phyloP scores from a whole-genome alignment of 2,797 vertebrate species.

The Staurois parvus region DNA sequence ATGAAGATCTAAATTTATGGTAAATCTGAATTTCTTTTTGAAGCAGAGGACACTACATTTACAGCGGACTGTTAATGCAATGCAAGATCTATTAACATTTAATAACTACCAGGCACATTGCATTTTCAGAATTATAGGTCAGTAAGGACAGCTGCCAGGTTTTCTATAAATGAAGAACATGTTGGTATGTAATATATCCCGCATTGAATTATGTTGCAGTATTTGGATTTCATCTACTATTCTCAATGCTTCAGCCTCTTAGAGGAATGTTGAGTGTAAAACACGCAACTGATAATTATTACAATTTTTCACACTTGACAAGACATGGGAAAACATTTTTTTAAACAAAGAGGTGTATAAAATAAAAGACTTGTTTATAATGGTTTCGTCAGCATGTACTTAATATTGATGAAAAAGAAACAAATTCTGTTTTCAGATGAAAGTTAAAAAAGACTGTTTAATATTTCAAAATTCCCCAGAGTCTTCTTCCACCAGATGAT shows the following conservation, averaged over 20 bases:
- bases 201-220: no score
- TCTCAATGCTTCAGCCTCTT: slow-evolving; percentile 20
- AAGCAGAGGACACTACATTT: no score
- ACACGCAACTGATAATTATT: slow-evolving; percentile 22
- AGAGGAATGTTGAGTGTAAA: background rate
- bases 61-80: no score
- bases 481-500: slow-evolving; percentile 55
- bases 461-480: slow-evolving; percentile 58
- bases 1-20: no score
- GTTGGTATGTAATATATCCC: no score
- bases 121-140: no score
- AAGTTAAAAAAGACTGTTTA: slow-evolving; percentile 53
- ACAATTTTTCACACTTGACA: slow-evolving; percentile 53
- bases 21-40: no score
- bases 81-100: no score
- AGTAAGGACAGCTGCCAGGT: no score
- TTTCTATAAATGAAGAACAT: no score
- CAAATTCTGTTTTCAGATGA: slow-evolving; percentile 51
- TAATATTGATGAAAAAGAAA: slow-evolving; percentile 58
- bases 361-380: slow-evolving; percentile 48
- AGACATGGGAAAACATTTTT: slow-evolving; percentile 65
- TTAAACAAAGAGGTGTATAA: slow-evolving; percentile 64
- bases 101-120: no score
- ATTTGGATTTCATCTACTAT: background rate
- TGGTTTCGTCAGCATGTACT: slow-evolving; percentile 30